Evolutionary conservation across 1,140 invertebrate species (phyloP).

Genomic region (Oppia nitens): DNA sequence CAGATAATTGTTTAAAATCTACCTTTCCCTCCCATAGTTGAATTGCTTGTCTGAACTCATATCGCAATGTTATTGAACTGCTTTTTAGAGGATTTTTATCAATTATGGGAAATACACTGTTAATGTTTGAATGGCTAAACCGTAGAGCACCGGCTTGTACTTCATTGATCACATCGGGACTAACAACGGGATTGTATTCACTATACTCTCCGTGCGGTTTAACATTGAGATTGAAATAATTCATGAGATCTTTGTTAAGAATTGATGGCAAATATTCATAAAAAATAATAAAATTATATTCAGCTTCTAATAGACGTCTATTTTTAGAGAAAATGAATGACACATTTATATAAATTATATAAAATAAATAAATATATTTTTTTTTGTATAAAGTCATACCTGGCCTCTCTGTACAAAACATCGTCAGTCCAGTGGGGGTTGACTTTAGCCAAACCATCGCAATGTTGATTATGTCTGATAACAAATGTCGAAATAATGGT

Average conservation of each 20-base stretch:
- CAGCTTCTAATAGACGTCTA: constrained; percentile 38
- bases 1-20: background rate
- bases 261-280: constrained; percentile 54
- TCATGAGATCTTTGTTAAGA: constrained; percentile 33
- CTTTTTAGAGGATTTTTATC: constrained; percentile 43
- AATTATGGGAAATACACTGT: too few relatives aligned
- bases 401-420: constrained; percentile 35
- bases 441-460: constrained; percentile 23
- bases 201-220: background rate
- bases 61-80: background rate
- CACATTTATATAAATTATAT: background rate
- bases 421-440: constrained; percentile 36
- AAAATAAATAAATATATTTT: background rate
- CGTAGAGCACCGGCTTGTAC: constrained; percentile 30
- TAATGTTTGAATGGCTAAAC: too few relatives aligned
- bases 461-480: constrained; percentile 28
- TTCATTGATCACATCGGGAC: constrained; percentile 60
- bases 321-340: background rate
- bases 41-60: background rate
- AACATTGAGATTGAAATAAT: constrained; percentile 18
- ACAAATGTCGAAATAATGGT: constrained; percentile 38
- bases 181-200: constrained; percentile 42
- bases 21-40: constrained; percentile 13
- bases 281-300: constrained; percentile 62
- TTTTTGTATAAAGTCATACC: constrained; percentile 19